phyloP scores from a whole-genome alignment of 2,888 invertebrate genomes.

The Argyra leucocephala region DNA sequence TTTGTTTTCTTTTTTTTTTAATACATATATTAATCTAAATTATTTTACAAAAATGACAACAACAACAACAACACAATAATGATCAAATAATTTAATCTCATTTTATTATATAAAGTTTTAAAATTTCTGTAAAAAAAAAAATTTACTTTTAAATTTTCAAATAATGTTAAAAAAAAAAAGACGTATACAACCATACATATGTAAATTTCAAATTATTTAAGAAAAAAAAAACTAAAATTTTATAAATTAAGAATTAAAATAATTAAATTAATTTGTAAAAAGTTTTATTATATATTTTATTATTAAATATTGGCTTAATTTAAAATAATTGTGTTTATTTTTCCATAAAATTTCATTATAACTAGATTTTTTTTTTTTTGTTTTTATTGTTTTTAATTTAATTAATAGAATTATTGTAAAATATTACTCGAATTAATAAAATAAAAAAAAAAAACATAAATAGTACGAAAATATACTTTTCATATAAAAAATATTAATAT shows the following conservation, averaged over 20 bases:
- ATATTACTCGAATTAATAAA: neutral
- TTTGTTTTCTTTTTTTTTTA: too few relatives aligned
- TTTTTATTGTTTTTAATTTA: neutral
- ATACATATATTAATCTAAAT: too few relatives aligned
- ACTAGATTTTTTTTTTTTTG: neutral
- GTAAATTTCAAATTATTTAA: neutral
- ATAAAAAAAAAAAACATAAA: too few relatives aligned
- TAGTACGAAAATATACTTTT: neutral
- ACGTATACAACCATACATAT: neutral
- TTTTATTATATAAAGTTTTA: neutral
- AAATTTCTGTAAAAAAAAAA: neutral
- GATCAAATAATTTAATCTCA: too few relatives aligned
- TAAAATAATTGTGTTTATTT: neutral
- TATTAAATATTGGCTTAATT: too few relatives aligned
- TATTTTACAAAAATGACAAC: too few relatives aligned
- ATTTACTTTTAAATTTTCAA: neutral
- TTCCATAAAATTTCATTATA: neutral
- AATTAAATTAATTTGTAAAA: neutral
- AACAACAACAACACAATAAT: too few relatives aligned
- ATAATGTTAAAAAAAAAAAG: neutral
- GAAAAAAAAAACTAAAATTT: neutral
- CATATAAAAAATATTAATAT: neutral
- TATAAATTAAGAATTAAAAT: neutral
- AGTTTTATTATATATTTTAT: neutral
- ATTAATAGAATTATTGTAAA: neutral